Evolutionary conservation across 2,797 vertebrate species (phyloP).

Genomic region (Phrynocephalus forsythii): DNA sequence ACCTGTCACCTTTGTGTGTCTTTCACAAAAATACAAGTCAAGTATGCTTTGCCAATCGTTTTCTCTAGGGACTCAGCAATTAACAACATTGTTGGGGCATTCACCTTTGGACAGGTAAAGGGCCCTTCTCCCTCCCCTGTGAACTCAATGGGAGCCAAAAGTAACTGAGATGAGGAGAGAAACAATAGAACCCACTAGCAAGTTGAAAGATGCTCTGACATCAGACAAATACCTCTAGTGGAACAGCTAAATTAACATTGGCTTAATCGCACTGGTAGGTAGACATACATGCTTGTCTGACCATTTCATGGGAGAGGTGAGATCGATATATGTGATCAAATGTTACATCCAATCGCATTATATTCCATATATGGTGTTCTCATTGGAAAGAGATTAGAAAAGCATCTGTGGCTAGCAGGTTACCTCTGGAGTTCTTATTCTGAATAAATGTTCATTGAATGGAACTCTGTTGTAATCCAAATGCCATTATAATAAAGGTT

Average conservation of each 20-base stretch:
- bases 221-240: neutral
- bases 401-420: slow-evolving; percentile 16
- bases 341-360: neutral
- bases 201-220: neutral
- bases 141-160: neutral
- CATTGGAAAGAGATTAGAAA: neutral
- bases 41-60: neutral
- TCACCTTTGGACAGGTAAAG: neutral
- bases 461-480: slow-evolving; percentile 58
- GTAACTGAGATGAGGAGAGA: neutral
- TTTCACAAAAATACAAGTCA: neutral
- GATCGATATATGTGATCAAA: neutral
- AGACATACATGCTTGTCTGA: neutral
- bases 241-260: neutral
- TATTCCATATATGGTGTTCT: neutral
- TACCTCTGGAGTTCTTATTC: slow-evolving; percentile 53
- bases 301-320: neutral
- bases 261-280: neutral
- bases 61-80: neutral
- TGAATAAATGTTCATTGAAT: slow-evolving; percentile 56
- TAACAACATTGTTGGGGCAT: neutral
- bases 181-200: neutral
- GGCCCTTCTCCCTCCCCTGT: neutral
- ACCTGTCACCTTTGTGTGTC: neutral
- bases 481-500: slow-evolving; percentile 67